Evolutionary conservation across 1,140 invertebrate species (phyloP).

Genomic region (Solenopsis invicta): DNA sequence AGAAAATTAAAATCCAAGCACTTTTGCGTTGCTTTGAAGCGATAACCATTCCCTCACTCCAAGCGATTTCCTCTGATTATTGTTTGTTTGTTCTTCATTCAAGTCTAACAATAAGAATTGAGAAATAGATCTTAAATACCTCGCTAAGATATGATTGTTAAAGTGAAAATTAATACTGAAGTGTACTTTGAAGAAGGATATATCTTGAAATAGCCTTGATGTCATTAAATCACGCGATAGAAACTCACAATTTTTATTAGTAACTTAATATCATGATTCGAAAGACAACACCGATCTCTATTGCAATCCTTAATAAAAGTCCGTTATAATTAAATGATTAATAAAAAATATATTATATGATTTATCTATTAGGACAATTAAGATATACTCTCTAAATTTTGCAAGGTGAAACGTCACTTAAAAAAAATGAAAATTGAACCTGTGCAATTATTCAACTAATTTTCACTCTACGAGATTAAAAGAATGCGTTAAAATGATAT

Average conservation of each 20-base stretch:
- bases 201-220: background rate
- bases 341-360: background rate
- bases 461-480: too few relatives aligned
- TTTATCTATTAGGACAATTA: background rate
- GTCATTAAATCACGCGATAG: background rate
- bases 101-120: slow-evolving; percentile 26
- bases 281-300: background rate
- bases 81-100: background rate
- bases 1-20: background rate
- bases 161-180: background rate
- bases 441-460: too few relatives aligned
- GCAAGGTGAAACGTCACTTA: too few relatives aligned
- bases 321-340: background rate
- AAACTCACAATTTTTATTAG: background rate
- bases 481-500: too few relatives aligned
- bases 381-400: too few relatives aligned
- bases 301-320: background rate
- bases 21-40: background rate
- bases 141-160: background rate
- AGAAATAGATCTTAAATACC: slow-evolving; percentile 25
- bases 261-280: background rate
- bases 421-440: too few relatives aligned
- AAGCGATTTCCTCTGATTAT: background rate
- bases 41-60: background rate
- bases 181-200: background rate